Conservation (phyloP, 2,888 invertebrate genomes). For the Epinotia demarniana region DNA sequence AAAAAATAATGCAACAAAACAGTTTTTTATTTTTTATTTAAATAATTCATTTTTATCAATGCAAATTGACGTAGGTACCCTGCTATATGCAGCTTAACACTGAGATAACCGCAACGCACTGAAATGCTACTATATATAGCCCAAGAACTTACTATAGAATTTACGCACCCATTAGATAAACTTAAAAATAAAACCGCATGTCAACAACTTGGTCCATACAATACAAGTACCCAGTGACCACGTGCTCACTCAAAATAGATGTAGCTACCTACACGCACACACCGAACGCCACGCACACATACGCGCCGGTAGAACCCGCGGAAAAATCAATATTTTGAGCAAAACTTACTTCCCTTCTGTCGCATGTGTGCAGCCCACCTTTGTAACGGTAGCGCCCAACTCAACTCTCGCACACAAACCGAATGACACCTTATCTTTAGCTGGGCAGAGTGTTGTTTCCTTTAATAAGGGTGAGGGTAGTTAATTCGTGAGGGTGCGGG, state of each 20-base stretch:
- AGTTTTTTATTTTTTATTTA: too few relatives aligned
- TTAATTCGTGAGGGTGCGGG: constrained; percentile 73
- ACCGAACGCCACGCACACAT: constrained; percentile 54
- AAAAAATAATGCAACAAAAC: too few relatives aligned
- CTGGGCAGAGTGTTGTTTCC: constrained; percentile 71
- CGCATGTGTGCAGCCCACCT: constrained; percentile 71
- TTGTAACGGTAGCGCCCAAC: constrained; percentile 55
- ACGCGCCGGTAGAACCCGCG: constrained; percentile 68
- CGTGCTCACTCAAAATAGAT: constrained; percentile 82
- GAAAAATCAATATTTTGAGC: constrained; percentile 85
- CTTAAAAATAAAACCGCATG: constrained; percentile 82
- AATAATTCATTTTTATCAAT: too few relatives aligned
- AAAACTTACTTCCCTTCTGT: constrained; percentile 81
- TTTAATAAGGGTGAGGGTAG: constrained; percentile 68
- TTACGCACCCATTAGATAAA: constrained; percentile 72
- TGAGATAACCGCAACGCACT: background rate
- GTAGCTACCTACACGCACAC: constrained; percentile 62
- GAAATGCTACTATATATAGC: background rate
- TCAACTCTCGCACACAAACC: constrained; percentile 56
- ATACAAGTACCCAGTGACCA: constrained; percentile 69
- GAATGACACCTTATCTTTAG: constrained; percentile 72
- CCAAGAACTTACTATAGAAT: constrained; percentile 48
- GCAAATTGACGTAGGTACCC: too few relatives aligned
- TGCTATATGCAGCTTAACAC: background rate
- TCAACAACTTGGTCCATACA: constrained; percentile 69